Percentiles rank a stretch among this genome's conserved stretches.
These are phyloP conservation scores for Aythya baeri DNA, from an alignment of 2,113 vertebrate species.

Conservation along the genomic window DNA sequence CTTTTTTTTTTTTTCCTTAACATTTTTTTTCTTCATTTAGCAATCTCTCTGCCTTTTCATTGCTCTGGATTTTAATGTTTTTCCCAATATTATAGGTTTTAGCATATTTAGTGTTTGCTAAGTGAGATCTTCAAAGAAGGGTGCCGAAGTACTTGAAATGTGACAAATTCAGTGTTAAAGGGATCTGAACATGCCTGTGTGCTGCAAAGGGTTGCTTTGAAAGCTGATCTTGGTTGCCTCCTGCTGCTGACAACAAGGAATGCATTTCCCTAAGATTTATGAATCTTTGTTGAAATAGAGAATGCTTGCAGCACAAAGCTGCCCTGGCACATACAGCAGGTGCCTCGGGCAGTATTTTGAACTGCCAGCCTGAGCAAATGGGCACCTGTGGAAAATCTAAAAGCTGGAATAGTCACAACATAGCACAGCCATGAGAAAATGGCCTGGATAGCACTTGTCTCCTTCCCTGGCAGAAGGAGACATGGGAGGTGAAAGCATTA, in stretches of 20 bases:
- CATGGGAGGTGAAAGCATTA: background rate
- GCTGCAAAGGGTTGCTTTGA: background rate
- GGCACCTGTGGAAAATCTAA: background rate
- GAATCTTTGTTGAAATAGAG: background rate
- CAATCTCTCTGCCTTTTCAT: background rate
- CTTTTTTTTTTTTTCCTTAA: rapidly evolving
- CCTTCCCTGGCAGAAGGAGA: background rate
- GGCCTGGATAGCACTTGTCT: background rate
- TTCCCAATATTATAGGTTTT: background rate
- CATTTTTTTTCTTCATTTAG: background rate
- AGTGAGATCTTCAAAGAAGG: background rate
- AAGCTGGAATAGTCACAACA: background rate
- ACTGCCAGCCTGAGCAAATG: background rate
- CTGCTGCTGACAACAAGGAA: background rate
- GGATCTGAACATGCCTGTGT: background rate
- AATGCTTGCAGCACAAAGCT: background rate
- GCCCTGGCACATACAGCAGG: background rate
- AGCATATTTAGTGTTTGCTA: background rate
- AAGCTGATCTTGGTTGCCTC: background rate
- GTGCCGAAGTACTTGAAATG: background rate
- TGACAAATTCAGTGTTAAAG: background rate
- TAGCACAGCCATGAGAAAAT: background rate
- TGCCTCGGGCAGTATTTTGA: background rate
- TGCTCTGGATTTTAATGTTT: background rate
- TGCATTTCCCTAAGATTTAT: background rate